Conservation (phyloP, 2,113 vertebrate species). For the Anoura caudifer region DNA sequence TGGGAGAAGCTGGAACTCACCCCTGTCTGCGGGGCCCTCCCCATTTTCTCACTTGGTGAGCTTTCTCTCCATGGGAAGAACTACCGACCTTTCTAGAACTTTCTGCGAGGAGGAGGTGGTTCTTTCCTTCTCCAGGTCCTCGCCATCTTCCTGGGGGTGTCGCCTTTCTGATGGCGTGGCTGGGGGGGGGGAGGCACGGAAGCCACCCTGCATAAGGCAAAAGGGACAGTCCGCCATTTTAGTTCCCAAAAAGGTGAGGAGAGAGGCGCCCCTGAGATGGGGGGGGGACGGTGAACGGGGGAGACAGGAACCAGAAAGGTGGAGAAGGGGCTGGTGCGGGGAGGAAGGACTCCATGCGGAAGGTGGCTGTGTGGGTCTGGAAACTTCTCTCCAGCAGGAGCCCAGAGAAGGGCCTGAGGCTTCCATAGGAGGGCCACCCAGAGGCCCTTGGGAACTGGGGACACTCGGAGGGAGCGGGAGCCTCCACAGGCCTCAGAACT, state of each 20-base stretch:
- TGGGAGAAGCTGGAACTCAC: too few species aligned
- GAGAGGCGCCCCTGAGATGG: too few species aligned
- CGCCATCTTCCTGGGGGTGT: neutral
- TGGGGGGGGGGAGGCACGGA: neutral
- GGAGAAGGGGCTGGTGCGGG: too few species aligned
- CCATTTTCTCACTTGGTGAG: neutral
- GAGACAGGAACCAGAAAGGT: rapidly evolving
- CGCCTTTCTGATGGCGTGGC: rapidly evolving
- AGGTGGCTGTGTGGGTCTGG: neutral
- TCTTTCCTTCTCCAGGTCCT: neutral
- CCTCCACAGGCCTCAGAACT: rapidly evolving
- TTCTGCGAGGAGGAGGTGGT: neutral
- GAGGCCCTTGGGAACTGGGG: neutral
- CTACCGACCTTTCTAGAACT: neutral
- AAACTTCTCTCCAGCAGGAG: neutral
- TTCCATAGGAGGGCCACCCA: rapidly evolving
- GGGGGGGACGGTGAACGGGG: neutral
- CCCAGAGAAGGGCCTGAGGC: too few species aligned
- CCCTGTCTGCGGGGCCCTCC: too few species aligned
- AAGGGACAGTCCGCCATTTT: neutral
- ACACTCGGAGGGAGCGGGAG: neutral
- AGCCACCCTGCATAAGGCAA: neutral
- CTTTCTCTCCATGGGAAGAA: neutral
- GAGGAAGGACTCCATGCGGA: too few species aligned
- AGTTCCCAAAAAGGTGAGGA: neutral